Evolutionary conservation across 2,797 vertebrate species (phyloP).

Genomic region (Rhynchotus rufescens): DNA sequence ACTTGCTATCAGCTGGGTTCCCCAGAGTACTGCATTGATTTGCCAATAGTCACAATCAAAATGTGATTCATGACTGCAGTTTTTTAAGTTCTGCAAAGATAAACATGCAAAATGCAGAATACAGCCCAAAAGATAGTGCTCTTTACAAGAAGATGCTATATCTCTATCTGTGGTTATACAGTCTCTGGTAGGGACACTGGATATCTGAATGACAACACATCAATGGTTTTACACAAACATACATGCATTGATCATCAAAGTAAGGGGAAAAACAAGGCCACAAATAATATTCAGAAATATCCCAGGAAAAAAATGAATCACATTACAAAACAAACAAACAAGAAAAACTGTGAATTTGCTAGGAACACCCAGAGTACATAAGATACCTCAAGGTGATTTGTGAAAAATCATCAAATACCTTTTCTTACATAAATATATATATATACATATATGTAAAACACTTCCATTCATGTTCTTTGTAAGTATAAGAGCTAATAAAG

Average conservation of each 20-base stretch:
- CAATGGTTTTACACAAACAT: not conserved
- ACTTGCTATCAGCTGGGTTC: not conserved
- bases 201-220: not conserved
- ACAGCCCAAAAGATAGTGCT: not conserved
- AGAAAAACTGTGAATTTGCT: rapidly evolving
- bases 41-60: not conserved
- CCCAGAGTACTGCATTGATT: not conserved
- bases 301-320: not conserved
- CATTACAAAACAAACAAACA: not conserved
- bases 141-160: not conserved
- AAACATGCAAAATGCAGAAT: not conserved
- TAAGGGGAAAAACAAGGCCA: not conserved
- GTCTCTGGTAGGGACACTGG: not conserved
- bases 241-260: not conserved
- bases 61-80: not conserved
- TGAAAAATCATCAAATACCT: not conserved
- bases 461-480: not conserved
- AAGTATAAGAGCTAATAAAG: not conserved
- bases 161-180: not conserved
- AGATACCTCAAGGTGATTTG: not conserved
- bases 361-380: not conserved
- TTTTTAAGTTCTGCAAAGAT: not conserved
- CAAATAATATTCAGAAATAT: not conserved
- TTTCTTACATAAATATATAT: not conserved
- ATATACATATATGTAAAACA: not conserved